phyloP scores from a whole-genome alignment of 1,140 invertebrate genomes.

The Palaemon carinicauda region DNA sequence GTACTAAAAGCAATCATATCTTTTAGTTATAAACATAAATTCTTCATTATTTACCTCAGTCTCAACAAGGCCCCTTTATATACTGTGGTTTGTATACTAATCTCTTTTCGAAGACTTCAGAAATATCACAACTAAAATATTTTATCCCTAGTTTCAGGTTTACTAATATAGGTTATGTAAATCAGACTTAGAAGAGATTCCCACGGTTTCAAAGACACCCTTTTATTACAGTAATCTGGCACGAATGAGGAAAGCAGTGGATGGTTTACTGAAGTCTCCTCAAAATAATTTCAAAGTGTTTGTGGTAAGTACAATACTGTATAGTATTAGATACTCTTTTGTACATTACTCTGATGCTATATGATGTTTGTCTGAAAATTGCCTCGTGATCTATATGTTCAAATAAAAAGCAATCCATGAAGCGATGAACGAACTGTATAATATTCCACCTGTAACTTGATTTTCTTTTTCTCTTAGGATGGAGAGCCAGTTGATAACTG shows the following conservation, averaged over 20 bases:
- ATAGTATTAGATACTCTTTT: background rate
- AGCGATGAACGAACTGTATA: background rate
- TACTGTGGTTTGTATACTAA: no score
- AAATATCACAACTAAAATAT: no score
- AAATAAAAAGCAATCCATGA: no score
- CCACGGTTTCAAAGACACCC: background rate
- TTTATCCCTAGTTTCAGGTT: no score
- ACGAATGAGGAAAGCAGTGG: constrained; percentile 35
- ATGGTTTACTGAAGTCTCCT: constrained; percentile 9
- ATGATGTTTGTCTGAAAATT: no score
- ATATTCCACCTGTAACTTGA: background rate
- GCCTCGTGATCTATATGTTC: no score
- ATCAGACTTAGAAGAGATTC: background rate
- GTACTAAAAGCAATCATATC: no score
- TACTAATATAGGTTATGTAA: no score
- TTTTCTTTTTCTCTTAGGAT: background rate
- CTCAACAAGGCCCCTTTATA: no score
- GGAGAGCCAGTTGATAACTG: constrained; percentile 16
- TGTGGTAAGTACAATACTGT: background rate
- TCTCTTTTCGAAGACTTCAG: no score
- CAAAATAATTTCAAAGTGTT: constrained; percentile 49
- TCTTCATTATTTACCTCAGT: no score
- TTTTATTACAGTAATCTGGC: background rate
- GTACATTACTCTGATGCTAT: background rate
- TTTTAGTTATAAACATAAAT: no score